Percentiles rank a stretch among this genome's conserved stretches.
phyloP scores from a whole-genome alignment of 2,888 invertebrate species.

The Agrochola lychnidis region DNA sequence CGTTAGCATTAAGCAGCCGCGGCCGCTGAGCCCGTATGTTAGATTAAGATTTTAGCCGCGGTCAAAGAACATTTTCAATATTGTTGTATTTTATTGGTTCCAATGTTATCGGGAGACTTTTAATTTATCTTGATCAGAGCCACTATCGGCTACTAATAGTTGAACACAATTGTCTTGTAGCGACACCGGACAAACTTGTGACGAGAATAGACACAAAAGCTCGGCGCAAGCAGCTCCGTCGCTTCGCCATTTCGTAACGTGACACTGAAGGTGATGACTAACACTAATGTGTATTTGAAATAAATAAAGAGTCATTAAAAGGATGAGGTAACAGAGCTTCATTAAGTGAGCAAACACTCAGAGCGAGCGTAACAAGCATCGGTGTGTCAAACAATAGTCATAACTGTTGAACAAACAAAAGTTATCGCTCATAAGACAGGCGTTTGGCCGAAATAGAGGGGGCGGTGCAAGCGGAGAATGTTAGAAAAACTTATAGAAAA shows the following conservation, averaged over 20 bases:
- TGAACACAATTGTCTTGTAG: slow-evolving; percentile 47
- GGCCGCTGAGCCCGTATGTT: slow-evolving; percentile 70
- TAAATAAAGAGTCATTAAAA: slow-evolving; percentile 75
- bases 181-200: slow-evolving; percentile 4
- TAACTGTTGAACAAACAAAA: slow-evolving; percentile 88
- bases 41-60: slow-evolving; percentile 85
- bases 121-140: slow-evolving; percentile 72
- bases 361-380: slow-evolving; percentile 86
- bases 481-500: slow-evolving; percentile 91
- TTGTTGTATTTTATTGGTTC: slow-evolving; percentile 73
- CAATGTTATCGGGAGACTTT: slow-evolving; percentile 70
- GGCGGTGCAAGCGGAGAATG: slow-evolving; percentile 86
- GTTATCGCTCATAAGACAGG: slow-evolving; percentile 83
- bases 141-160: slow-evolving; percentile 68
- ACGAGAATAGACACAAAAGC: slow-evolving; percentile 12
- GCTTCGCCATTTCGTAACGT: slow-evolving; percentile 30
- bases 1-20: slow-evolving; percentile 85
- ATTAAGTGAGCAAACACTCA: slow-evolving; percentile 85
- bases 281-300: slow-evolving; percentile 60
- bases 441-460: slow-evolving; percentile 87
- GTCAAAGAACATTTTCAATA: slow-evolving; percentile 72
- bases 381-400: slow-evolving; percentile 87
- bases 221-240: slow-evolving; percentile 3
- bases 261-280: slow-evolving; percentile 46
- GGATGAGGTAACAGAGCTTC: slow-evolving; percentile 82